A percentile compares a stretch with the other conserved stretches of the same genome.
These are phyloP conservation scores for Drosophila silvestris DNA, from an alignment of 2,888 invertebrate species.

Conservation along the genomic window DNA sequence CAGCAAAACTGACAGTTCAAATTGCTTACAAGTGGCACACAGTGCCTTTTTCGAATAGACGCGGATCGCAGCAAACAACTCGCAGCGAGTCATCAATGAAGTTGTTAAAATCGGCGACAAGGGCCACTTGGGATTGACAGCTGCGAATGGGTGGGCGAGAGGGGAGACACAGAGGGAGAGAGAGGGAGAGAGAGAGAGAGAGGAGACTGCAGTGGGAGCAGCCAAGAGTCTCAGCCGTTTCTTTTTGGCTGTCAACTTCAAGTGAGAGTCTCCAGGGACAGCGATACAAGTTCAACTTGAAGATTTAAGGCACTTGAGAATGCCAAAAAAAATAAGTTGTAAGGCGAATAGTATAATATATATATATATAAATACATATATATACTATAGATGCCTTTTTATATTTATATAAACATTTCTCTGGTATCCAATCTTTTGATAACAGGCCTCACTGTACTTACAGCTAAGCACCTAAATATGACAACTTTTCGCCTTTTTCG, in stretches of 20 bases:
- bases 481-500: conserved; percentile 14
- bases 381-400: neutral
- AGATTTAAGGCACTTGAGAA: conserved; percentile 52
- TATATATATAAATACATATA: neutral
- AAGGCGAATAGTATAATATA: neutral
- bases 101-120: conserved; percentile 75
- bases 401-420: neutral
- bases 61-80: conserved; percentile 5
- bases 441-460: conserved; percentile 41
- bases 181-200: neutral
- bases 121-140: conserved; percentile 72
- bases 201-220: conserved; percentile 35
- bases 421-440: conserved; percentile 3
- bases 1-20: conserved; percentile 67
- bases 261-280: conserved; percentile 48
- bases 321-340: conserved; percentile 18
- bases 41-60: conserved; percentile 16
- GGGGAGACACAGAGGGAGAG: too few relatives aligned
- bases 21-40: conserved; percentile 73
- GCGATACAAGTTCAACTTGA: conserved; percentile 57
- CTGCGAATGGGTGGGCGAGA: conserved; percentile 16
- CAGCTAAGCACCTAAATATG: conserved; percentile 31
- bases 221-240: conserved; percentile 6
- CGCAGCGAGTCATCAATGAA: conserved; percentile 61
- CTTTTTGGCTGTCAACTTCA: conserved; percentile 21